These are phyloP conservation scores for Ramphastos sulfuratus DNA, from an alignment of 2,113 vertebrate genomes.

Conservation along the genomic window DNA sequence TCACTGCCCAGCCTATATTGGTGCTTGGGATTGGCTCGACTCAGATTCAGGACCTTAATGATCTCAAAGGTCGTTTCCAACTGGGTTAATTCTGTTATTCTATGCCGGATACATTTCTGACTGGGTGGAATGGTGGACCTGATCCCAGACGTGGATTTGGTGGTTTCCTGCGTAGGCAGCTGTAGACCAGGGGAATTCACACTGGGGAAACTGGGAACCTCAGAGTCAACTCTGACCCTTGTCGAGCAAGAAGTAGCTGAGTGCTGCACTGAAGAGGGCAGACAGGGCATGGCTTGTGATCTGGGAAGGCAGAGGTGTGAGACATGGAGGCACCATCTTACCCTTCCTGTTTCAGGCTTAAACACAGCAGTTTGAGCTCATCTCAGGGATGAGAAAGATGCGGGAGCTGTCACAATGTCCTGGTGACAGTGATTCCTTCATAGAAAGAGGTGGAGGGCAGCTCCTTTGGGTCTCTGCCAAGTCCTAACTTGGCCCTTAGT, in stretches of 20 bases:
- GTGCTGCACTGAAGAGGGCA: not conserved
- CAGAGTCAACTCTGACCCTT: not conserved
- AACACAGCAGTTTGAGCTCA: not conserved
- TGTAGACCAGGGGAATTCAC: not conserved
- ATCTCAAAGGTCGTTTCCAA: too few relatives aligned
- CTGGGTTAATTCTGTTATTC: too few relatives aligned
- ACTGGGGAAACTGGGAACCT: not conserved
- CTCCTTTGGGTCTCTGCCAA: not conserved
- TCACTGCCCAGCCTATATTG: too few relatives aligned
- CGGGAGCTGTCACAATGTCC: not conserved
- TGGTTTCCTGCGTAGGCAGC: not conserved
- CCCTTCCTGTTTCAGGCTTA: not conserved
- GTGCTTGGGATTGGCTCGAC: too few relatives aligned
- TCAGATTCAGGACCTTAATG: too few relatives aligned
- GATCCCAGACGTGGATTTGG: not conserved
- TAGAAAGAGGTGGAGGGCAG: not conserved
- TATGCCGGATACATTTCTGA: not conserved
- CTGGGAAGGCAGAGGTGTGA: not conserved
- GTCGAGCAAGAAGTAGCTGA: not conserved
- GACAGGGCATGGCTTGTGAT: not conserved
- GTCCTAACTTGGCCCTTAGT: not conserved
- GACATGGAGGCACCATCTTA: not conserved
- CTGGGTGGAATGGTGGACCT: not conserved
- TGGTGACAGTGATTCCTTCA: not conserved
- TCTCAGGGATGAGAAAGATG: not conserved